These are phyloP conservation scores for Odobenus rosmarus DNA, from an alignment of 2,113 vertebrate species.

Conservation along the genomic window DNA sequence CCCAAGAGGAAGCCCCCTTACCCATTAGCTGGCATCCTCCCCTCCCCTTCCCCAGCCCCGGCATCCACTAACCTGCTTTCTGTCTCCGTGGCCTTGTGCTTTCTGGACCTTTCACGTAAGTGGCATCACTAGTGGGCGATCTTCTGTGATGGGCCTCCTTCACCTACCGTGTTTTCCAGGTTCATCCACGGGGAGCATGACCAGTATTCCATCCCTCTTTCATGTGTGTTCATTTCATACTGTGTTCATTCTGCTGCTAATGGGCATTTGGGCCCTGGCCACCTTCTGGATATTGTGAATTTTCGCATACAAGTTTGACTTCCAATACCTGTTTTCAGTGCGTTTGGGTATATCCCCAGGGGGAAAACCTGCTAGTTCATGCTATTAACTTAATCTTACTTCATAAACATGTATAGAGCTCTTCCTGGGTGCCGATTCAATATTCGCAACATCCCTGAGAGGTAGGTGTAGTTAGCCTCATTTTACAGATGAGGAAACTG, in stretches of 20 bases:
- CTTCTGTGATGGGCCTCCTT: background rate
- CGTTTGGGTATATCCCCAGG: fast-evolving
- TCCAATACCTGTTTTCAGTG: too few species aligned
- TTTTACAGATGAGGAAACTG: background rate
- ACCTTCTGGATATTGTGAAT: too few species aligned
- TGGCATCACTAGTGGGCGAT: fast-evolving
- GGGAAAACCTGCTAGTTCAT: too few species aligned
- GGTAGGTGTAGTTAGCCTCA: fast-evolving
- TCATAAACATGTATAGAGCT: fast-evolving
- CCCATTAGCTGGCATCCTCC: too few species aligned
- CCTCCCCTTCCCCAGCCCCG: too few species aligned
- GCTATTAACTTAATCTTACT: background rate
- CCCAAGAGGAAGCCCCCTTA: background rate
- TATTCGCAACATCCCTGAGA: fast-evolving
- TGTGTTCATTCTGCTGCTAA: fast-evolving
- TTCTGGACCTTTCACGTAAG: background rate
- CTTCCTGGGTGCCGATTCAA: background rate
- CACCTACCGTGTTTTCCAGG: background rate
- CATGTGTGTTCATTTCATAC: too few species aligned
- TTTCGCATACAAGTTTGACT: fast-evolving
- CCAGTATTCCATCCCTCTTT: fast-evolving
- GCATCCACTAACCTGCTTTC: background rate
- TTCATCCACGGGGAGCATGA: fast-evolving
- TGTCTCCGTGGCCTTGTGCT: fast-evolving
- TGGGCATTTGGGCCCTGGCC: fast-evolving